A percentile compares a stretch with the other conserved stretches of the same genome.
Evolutionary conservation across 2,797 vertebrate genomes (phyloP).

Genomic region (Trematomus bernacchii): DNA sequence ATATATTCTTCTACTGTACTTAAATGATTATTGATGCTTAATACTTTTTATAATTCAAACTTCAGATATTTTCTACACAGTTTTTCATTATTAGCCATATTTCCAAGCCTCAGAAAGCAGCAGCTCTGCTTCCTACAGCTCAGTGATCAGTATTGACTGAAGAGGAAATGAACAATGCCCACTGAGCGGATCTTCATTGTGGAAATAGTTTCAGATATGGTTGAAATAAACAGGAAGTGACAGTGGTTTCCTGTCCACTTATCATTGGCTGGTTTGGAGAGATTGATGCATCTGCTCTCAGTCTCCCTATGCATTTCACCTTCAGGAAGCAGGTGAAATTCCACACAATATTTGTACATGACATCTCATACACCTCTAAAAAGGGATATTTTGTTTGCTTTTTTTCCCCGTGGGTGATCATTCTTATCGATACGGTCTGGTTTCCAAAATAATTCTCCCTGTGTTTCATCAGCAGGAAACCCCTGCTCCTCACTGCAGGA

Average conservation of each 20-base stretch:
- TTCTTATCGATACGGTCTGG: background rate
- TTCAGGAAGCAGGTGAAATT: conserved; percentile 53
- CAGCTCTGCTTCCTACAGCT: background rate
- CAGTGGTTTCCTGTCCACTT: conserved; percentile 10
- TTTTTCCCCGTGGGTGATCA: background rate
- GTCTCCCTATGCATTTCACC: background rate
- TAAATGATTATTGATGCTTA: too few relatives aligned
- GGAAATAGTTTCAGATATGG: conserved; percentile 27
- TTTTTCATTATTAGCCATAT: too few relatives aligned
- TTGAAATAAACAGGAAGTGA: conserved; percentile 38
- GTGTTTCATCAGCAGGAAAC: conserved; percentile 37
- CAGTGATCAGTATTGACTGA: background rate
- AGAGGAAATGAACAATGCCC: background rate
- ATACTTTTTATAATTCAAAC: too few relatives aligned
- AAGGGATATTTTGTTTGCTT: background rate
- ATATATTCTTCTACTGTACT: background rate
- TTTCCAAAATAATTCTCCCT: background rate
- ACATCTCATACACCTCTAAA: background rate
- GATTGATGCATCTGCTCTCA: background rate
- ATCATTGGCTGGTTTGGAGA: conserved; percentile 16
- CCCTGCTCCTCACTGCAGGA: conserved; percentile 10
- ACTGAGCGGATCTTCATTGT: background rate
- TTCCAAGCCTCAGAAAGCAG: background rate
- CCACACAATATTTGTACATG: conserved; percentile 12
- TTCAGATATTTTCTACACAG: too few relatives aligned